Evolutionary conservation across 1,140 invertebrate genomes (phyloP).

Genomic region (Magallana gigas): DNA sequence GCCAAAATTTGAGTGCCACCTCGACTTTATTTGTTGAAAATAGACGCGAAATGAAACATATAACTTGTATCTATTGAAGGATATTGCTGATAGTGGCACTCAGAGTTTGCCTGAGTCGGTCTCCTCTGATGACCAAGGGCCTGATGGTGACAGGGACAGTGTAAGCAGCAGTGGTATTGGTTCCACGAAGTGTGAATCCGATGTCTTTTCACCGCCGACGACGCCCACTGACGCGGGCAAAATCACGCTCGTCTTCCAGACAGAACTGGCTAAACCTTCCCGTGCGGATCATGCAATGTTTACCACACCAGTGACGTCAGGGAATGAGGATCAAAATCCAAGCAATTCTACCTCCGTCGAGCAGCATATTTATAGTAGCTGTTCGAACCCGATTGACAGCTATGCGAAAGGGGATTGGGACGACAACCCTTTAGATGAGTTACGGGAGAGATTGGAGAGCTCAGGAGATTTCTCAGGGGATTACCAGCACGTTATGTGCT

Average conservation of each 20-base stretch:
- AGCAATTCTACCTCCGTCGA: neutral
- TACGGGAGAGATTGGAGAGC: neutral
- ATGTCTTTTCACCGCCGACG: neutral
- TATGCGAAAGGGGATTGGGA: neutral
- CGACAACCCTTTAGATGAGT: neutral
- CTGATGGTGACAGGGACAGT: neutral
- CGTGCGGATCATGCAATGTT: neutral
- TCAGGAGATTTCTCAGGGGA: conserved; percentile 3
- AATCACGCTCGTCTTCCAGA: neutral
- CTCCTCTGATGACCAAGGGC: neutral
- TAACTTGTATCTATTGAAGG: neutral
- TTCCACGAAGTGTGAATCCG: conserved; percentile 19
- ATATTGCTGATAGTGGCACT: conserved; percentile 8
- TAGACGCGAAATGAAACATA: too few species aligned
- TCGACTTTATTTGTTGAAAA: too few species aligned
- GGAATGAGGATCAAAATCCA: neutral
- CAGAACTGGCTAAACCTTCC: neutral
- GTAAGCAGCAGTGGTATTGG: conserved; percentile 12
- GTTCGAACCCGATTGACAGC: neutral
- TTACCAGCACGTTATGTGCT: neutral
- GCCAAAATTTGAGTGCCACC: neutral
- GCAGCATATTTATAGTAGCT: neutral
- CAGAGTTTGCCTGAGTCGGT: neutral
- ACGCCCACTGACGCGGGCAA: conserved; percentile 5
- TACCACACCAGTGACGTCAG: neutral